phyloP scores from a whole-genome alignment of 2,797 vertebrate species.

The Kryptopterus vitreolus region DNA sequence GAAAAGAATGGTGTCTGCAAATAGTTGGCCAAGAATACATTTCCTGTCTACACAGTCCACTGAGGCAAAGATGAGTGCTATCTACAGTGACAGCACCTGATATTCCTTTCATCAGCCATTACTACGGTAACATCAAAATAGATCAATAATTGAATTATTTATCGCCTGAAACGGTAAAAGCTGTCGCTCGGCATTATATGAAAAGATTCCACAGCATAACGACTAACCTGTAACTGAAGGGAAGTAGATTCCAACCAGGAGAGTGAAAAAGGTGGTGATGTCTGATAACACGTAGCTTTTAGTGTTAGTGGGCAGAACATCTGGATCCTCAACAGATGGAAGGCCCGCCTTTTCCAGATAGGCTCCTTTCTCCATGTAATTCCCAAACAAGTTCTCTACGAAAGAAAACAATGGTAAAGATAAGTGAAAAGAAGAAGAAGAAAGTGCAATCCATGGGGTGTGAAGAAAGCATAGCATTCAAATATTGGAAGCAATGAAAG shows the following conservation, averaged over 20 bases:
- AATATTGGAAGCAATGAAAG: background rate
- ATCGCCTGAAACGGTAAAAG: background rate
- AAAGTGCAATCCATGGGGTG: background rate
- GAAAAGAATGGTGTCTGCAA: background rate
- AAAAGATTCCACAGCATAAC: background rate
- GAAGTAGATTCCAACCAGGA: constrained; percentile 97
- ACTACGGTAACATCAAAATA: background rate
- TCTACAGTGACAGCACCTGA: background rate
- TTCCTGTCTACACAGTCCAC: background rate
- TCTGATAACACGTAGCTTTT: constrained; percentile 92
- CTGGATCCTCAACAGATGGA: constrained; percentile 67
- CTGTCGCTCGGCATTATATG: background rate
- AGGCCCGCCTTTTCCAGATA: constrained; percentile 76
- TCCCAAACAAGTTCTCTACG: constrained; percentile 92
- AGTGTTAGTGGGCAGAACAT: constrained; percentile 74
- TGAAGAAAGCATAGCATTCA: background rate
- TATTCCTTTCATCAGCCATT: background rate
- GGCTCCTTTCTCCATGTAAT: constrained; percentile 85
- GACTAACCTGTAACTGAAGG: constrained; percentile 92
- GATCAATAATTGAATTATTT: background rate
- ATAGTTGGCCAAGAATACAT: background rate
- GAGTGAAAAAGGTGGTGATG: constrained; percentile 93
- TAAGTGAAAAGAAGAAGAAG: no score
- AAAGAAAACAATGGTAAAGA: background rate
- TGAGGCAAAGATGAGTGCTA: background rate